Conservation (phyloP, 2,888 invertebrate genomes). For the Sesamia inferens region DNA sequence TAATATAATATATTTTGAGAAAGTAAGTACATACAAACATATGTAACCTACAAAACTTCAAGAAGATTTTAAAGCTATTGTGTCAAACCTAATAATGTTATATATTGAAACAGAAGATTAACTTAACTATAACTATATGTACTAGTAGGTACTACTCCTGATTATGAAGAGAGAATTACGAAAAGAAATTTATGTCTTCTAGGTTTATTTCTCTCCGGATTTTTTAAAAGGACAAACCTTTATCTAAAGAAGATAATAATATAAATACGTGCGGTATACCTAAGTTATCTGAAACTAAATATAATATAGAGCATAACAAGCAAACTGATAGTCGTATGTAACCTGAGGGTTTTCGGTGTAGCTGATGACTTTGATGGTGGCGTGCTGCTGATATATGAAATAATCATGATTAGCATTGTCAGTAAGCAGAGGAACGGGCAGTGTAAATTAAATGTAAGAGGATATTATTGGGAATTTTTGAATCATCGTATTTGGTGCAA, state of each 20-base stretch:
- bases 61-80: background rate
- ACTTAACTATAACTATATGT: too few species aligned
- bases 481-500: background rate
- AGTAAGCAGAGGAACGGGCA: slow-evolving; percentile 63
- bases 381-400: slow-evolving; percentile 89
- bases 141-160: background rate
- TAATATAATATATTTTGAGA: background rate
- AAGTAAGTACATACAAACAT: background rate
- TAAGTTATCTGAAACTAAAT: slow-evolving; percentile 46
- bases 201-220: background rate
- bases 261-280: slow-evolving; percentile 28
- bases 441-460: slow-evolving; percentile 4
- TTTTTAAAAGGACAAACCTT: background rate
- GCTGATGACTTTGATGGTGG: slow-evolving; percentile 89
- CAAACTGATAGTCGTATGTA: slow-evolving; percentile 77
- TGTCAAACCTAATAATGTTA: background rate
- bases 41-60: background rate
- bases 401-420: slow-evolving; percentile 78
- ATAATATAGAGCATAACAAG: slow-evolving; percentile 65
- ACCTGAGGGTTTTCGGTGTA: slow-evolving; percentile 90
- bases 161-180: background rate
- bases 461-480: background rate
- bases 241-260: background rate
- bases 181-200: background rate
- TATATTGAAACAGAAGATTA: background rate